phyloP scores from a whole-genome alignment of 2,113 vertebrate species.

The Pangasianodon gigas region DNA sequence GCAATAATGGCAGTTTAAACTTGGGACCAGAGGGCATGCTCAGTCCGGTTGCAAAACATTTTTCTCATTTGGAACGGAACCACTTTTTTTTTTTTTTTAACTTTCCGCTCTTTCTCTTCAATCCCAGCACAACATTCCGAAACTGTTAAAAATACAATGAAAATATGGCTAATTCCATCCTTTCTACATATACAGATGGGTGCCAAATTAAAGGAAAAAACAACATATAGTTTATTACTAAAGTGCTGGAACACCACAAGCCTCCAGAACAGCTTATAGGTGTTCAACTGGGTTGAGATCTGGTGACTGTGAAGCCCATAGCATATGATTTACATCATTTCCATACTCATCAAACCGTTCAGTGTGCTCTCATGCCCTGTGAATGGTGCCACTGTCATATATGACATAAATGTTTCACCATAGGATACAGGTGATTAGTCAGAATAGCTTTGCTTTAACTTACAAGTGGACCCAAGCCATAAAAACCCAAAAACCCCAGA shows the following conservation, averaged over 20 bases:
- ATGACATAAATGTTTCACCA: neutral
- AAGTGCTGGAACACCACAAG: neutral
- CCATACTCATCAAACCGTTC: neutral
- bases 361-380: no score
- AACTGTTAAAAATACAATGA: neutral
- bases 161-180: neutral
- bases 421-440: neutral
- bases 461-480: neutral
- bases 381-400: neutral
- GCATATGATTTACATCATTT: neutral
- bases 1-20: neutral
- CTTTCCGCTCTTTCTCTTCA: neutral
- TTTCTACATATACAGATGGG: neutral
- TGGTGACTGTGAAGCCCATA: neutral
- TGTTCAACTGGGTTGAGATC: neutral
- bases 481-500: neutral
- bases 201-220: neutral
- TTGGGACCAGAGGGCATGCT: neutral
- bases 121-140: neutral
- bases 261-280: neutral
- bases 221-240: neutral
- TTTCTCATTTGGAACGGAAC: neutral
- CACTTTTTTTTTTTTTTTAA: neutral
- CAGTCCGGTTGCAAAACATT: neutral
- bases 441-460: neutral